Evolutionary conservation across 2,888 invertebrate species (phyloP).

Genomic region (Pyralis farinalis): DNA sequence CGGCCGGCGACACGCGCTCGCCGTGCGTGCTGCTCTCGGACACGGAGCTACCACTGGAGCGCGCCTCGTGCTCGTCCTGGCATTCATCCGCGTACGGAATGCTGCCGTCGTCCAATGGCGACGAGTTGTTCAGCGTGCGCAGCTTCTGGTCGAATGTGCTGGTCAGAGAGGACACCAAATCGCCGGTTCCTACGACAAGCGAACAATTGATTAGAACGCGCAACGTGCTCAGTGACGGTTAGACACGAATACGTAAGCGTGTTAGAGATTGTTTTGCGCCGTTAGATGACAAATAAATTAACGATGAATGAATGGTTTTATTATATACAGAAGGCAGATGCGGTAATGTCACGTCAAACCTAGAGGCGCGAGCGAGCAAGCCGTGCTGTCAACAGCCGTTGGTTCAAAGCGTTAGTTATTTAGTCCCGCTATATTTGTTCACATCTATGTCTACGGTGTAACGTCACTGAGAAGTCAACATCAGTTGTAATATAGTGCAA

Average conservation of each 20-base stretch:
- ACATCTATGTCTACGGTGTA: conserved; percentile 24
- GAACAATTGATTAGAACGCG: conserved; percentile 19
- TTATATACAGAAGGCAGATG: conserved; percentile 40
- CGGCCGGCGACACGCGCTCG: conserved; percentile 40
- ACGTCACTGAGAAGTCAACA: not conserved
- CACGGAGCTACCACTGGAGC: conserved; percentile 50
- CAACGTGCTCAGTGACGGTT: conserved; percentile 12
- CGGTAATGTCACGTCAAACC: conserved; percentile 26
- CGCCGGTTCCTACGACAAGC: conserved; percentile 87
- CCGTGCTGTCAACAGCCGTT: conserved; percentile 60
- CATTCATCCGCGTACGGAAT: conserved; percentile 87
- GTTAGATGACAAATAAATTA: conserved; percentile 31
- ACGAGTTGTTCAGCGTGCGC: conserved; percentile 86
- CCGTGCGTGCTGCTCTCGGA: conserved; percentile 44
- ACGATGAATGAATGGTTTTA: conserved; percentile 33
- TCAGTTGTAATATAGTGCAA: not conserved
- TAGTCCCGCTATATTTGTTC: conserved; percentile 34
- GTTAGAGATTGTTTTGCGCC: conserved; percentile 44
- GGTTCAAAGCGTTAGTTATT: conserved; percentile 64
- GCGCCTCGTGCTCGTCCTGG: conserved; percentile 75
- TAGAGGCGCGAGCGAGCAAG: conserved; percentile 47
- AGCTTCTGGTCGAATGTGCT: conserved; percentile 92
- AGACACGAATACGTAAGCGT: conserved; percentile 50
- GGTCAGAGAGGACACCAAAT: conserved; percentile 90
- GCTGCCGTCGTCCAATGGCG: conserved; percentile 84